Base-by-base conservation (phyloP, 2,888 invertebrate genomes). In the Pristionchus fissidentatus region DNA sequence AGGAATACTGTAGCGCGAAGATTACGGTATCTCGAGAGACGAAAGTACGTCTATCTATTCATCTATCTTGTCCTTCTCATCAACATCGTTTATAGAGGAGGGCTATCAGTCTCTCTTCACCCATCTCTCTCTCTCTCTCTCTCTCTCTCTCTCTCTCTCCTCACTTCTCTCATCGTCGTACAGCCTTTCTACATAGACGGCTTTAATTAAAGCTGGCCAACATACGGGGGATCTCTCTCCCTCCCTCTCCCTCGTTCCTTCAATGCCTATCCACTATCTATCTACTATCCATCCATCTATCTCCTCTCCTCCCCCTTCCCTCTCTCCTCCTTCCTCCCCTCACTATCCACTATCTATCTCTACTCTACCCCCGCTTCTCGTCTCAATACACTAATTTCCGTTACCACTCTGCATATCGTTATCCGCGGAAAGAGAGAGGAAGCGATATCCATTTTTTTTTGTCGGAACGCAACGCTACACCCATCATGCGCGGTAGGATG, bases 191-290 rank as follows among this genome's bases (percentile, higher is more conserved):
- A 70, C 41, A 70, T 70, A 70, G 70, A 70, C 38, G 70, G 70
- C 70, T 70, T 70, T 70, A 70, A 70, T 70, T 70, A 70, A 70
- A 70, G 70, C 70, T 70, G 41, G 70, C 38, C 70, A 70, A n/a
- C n/a, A n/a, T n/a, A n/a, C n/a, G n/a, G n/a, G n/a, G n/a, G 41
- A 70, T 70, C 70, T 70, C 70, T 70, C 66, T 41, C 35, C 70
- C 35, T 38, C 26, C 13, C 41, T 32, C 10, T 22, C 41, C 43
- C 7, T 41, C 41, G 1, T 41, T 13, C 19, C 70, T n/a, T 26
- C 35, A 26, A 41, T 70, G 41, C 70, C 62, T 66, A 66, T 66
- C 62, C 32, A 29, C 60, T 57, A 26, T 57, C 57, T 66, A 66
- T 66, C 62, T 35, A 38, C 22, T 15, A 15, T 22, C 55, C n/a